phyloP scores from a whole-genome alignment of 1,140 invertebrate species.

The Cardiocondyla obscurior region DNA sequence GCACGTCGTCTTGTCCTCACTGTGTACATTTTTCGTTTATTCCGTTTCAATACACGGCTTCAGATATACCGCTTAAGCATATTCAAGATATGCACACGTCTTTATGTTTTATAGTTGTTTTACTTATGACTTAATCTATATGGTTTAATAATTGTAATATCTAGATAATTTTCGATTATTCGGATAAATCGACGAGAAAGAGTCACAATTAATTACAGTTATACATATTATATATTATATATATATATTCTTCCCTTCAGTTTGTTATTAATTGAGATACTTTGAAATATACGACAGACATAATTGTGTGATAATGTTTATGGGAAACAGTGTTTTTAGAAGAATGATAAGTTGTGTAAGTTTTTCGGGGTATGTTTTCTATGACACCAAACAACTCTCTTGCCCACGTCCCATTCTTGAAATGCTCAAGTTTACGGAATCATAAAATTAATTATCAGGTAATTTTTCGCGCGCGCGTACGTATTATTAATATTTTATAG shows the following conservation, averaged over 20 bases:
- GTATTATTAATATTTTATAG: no score
- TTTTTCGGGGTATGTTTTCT: constrained; percentile 82
- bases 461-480: no score
- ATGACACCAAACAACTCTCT: constrained; percentile 86
- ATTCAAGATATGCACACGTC: neutral
- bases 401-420: constrained; percentile 72
- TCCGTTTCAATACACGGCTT: constrained; percentile 15
- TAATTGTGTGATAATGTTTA: constrained; percentile 16
- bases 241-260: neutral
- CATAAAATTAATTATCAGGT: neutral
- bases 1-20: constrained; percentile 70
- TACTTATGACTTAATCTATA: constrained; percentile 4
- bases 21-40: constrained; percentile 33
- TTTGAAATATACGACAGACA: neutral
- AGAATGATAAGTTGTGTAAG: constrained; percentile 50
- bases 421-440: neutral
- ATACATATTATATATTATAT: neutral
- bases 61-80: neutral
- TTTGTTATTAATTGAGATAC: neutral
- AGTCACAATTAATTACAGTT: neutral
- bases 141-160: no score
- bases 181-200: neutral
- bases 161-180: constrained; percentile 12
- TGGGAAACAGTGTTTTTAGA: constrained; percentile 18
- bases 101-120: neutral